Evolutionary conservation across 2,797 vertebrate species (phyloP), one percentile per base, ranked within the genome.

Genomic region (Triplophysa yarkandensis): DNA sequence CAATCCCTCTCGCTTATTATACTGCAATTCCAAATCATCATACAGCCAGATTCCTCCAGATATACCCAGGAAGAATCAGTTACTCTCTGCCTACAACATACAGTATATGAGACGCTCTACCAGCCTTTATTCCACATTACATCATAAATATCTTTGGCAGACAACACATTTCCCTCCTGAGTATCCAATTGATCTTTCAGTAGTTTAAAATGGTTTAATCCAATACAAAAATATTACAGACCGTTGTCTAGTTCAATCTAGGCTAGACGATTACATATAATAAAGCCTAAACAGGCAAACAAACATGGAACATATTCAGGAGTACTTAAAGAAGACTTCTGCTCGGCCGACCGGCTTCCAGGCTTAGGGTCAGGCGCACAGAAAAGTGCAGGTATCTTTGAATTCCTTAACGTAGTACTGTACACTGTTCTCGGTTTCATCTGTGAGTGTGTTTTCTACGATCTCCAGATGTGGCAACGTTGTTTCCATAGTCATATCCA

Each of bases 131-230:
- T 54, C 81, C 81, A 81, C 74, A 69, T 79, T 57, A 71, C 28
- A 79, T 68, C 69, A 86, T 80, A 86, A 69, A 69, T 88, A 88
- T 96, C 94, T 96, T 95, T 96, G 95, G 94, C 95, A 95, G 92
- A 92, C 92, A 85, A 90, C 90, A 93, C 88, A 88, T 55, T 57
- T 63, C 48, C 60, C 61, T 32, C 34, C 58, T 39, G 39, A 58
- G 69, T 77, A 67, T 74, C 58, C 68, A 60, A 60, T 84, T 68
- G 71, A 64, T 84, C 80, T 87, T 73, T 82, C 54, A 85, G 86
- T 77, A 79, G 70, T 89, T 76, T 78, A 77, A 74, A 82, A 83
- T 80, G 75, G 84, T 79, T 79, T 74, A 46, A 71, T 54, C 60
- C 86, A 81, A 87, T 94, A 94, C 88, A 95, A 94, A 96, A 93